phyloP scores from a whole-genome alignment of 2,888 invertebrate species.

The Ochropleura plecta region DNA sequence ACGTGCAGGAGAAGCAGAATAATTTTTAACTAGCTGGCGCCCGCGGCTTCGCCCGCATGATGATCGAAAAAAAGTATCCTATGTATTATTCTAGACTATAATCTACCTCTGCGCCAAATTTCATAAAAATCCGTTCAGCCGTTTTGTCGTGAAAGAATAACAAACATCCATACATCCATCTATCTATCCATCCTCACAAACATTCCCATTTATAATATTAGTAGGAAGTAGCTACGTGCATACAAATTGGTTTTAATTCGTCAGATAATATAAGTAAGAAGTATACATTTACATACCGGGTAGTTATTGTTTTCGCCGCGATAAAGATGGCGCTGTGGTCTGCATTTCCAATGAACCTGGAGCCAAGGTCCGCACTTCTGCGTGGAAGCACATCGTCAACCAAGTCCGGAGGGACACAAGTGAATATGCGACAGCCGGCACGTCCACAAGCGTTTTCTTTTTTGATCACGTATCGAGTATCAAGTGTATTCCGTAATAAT shows the following conservation, averaged over 20 bases:
- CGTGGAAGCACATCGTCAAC: slow-evolving; percentile 41
- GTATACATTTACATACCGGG: slow-evolving; percentile 47
- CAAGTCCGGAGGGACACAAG: slow-evolving; percentile 39
- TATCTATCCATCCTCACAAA: no score
- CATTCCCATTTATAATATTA: no score
- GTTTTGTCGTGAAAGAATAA: no score
- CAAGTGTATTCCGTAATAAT: slow-evolving; percentile 61
- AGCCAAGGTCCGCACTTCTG: slow-evolving; percentile 49
- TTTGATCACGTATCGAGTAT: slow-evolving; percentile 62
- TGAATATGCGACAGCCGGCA: slow-evolving; percentile 44
- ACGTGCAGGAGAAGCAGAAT: no score
- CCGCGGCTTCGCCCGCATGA: no score
- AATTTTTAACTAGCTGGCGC: no score
- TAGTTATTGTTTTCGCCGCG: slow-evolving; percentile 29
- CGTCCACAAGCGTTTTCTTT: slow-evolving; percentile 47
- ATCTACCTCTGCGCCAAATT: no score
- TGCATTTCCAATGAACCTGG: slow-evolving; percentile 51
- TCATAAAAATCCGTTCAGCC: no score
- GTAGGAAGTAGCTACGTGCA: background rate
- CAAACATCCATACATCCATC: no score
- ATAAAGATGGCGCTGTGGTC: slow-evolving; percentile 44
- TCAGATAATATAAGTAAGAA: slow-evolving; percentile 5
- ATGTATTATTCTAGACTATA: no score
- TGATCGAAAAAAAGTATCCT: no score
- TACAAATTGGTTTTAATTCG: background rate